Evolutionary conservation across 2,888 invertebrate species (phyloP).

Genomic region (Noctua fimbriata): DNA sequence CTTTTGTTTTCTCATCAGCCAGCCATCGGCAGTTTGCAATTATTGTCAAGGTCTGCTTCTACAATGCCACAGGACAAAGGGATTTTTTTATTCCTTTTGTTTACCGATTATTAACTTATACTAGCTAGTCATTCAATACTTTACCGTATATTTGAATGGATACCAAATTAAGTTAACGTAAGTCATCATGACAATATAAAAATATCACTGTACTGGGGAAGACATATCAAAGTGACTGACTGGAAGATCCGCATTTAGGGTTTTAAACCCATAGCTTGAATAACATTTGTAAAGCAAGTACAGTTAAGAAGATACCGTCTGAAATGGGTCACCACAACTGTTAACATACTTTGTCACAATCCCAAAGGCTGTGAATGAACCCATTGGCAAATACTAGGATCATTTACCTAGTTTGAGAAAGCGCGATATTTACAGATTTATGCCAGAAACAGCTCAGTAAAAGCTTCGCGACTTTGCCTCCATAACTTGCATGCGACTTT

Average conservation of each 20-base stretch:
- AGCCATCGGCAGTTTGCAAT: constrained; percentile 44
- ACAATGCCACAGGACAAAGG: not conserved
- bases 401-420: constrained; percentile 33
- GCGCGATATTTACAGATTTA: constrained; percentile 31
- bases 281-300: not conserved
- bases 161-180: not conserved
- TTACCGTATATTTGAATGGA: not conserved
- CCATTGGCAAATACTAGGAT: constrained; percentile 28
- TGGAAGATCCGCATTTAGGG: not conserved
- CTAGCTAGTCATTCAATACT: not conserved
- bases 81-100: constrained; percentile 8
- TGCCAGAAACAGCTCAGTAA: constrained; percentile 13
- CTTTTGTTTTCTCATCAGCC: constrained; percentile 51
- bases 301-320: not conserved
- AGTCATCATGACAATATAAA: not conserved
- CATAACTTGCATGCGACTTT: constrained; percentile 29
- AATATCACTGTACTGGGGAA: not conserved
- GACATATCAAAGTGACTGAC: not conserved
- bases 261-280: not conserved
- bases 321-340: constrained; percentile 28
- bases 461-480: constrained; percentile 18
- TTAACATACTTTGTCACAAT: constrained; percentile 42
- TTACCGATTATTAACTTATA: not conserved
- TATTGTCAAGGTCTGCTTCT: constrained; percentile 35
- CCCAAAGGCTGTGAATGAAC: constrained; percentile 30